Base-by-base conservation (phyloP, 2,888 invertebrate genomes). In the Acholoe squamosa region DNA sequence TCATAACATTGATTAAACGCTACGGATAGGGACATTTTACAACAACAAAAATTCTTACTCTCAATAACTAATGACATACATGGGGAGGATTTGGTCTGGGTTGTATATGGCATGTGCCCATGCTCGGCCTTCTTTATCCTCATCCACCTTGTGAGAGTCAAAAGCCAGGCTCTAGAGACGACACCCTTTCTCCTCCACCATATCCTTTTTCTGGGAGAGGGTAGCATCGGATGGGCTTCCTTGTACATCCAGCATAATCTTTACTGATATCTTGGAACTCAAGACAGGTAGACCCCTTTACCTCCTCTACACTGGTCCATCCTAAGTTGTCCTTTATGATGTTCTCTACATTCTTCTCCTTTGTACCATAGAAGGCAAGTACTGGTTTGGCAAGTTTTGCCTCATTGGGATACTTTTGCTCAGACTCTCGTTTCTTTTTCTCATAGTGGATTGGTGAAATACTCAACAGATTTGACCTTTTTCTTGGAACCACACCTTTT, bases 301-400 rank as follows among this genome's bases (percentile, higher is more conserved):
- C 90, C 92, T 25, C 28, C 33, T 52, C 56, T 77, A 25, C 91
- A 43, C n/a, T 71, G 51, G 3, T 22, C 54, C 77, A 92, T 34
- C 10, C 86, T 77, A 92, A 91, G 54, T 92, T 92, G 22, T 92
- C 34, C 34, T 86, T 22, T 61, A 92, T 71, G 28, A 92, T 91
- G 77, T 52, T 33, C 19, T 80, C 61, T 25, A 91, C 90, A 34
- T 91, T 91, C 28, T 89, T 61, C 25, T 51, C 54, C 10, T 84
- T 84, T 33, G 92, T 92, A 16, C 92, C 92, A 91, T 92, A 91
- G 86, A 92, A 92, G 5, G 89, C 92, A 52, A 92, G 77, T 19
- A 92, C 54, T 16, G 33, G 25, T 43, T 91, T 71, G 0, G n/a
- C 33, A 14, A 25, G 22, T 7, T 54, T 56, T 19, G 71, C 54